These are phyloP conservation scores for Aplodontia rufa DNA, from an alignment of 2,113 vertebrate genomes.

Conservation along the genomic window DNA sequence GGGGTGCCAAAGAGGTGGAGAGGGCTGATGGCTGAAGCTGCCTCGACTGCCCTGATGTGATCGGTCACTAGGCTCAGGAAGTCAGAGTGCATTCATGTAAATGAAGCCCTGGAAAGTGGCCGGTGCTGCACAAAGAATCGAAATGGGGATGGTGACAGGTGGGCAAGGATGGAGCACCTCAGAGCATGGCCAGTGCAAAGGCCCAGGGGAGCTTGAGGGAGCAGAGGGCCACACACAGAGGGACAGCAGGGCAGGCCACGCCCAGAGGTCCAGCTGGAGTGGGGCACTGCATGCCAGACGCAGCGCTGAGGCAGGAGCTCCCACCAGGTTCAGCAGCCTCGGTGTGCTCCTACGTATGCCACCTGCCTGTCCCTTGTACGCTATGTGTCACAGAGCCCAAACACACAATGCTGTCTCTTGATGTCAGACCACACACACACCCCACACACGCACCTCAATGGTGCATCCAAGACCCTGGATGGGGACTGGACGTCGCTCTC, in stretches of 20 bases:
- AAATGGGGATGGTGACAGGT: rapidly evolving
- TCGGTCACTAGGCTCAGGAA: neutral
- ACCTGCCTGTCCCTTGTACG: too few species aligned
- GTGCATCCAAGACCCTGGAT: too few species aligned
- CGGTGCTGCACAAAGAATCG: neutral
- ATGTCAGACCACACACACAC: too few species aligned
- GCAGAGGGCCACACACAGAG: neutral
- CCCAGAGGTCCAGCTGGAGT: too few species aligned
- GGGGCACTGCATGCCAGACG: too few species aligned
- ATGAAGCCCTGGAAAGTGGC: rapidly evolving
- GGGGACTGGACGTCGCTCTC: too few species aligned
- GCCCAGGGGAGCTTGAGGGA: neutral
- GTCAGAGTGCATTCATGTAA: neutral
- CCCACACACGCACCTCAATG: too few species aligned
- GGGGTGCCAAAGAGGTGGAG: rapidly evolving
- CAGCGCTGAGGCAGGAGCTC: neutral
- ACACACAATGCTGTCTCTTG: too few species aligned
- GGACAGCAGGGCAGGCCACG: too few species aligned
- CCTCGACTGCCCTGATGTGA: neutral
- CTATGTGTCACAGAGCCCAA: too few species aligned
- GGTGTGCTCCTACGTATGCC: too few species aligned
- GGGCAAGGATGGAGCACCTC: rapidly evolving
- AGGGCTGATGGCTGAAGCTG: neutral
- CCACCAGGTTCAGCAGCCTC: neutral
- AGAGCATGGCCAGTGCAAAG: neutral